Evolutionary conservation across 2,113 vertebrate genomes (phyloP).

Genomic region (Cyphomyrus plagiostoma): DNA sequence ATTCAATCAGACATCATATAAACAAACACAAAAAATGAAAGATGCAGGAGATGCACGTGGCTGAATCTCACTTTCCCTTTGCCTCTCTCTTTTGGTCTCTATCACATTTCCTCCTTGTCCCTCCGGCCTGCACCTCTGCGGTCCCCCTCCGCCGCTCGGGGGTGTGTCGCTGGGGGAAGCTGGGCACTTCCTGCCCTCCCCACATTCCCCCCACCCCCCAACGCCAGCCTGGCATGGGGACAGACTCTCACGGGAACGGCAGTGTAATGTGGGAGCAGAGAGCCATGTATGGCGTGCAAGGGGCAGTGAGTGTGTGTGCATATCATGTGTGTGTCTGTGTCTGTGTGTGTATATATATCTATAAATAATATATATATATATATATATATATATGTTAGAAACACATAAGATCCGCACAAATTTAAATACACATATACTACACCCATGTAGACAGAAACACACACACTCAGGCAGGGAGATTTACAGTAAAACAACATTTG

Average conservation of each 20-base stretch:
- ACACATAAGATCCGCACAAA: neutral
- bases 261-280: conserved; percentile 37
- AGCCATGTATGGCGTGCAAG: conserved; percentile 27
- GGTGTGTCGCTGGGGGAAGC: conserved; percentile 27
- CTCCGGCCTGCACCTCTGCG: neutral
- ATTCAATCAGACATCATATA: neutral
- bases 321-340: neutral
- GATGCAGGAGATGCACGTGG: neutral
- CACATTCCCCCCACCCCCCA: neutral
- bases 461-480: neutral
- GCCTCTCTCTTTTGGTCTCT: neutral
- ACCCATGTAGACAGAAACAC: neutral
- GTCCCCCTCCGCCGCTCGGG: neutral
- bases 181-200: conserved; percentile 51
- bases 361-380: too few species aligned
- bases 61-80: neutral
- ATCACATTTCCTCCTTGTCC: neutral
- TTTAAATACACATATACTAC: neutral
- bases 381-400: neutral
- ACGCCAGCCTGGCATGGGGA: conserved; percentile 42
- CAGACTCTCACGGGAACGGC: conserved; percentile 52
- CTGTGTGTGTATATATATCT: too few species aligned
- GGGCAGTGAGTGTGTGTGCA: neutral
- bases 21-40: neutral
- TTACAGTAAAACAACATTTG: neutral